Evolutionary conservation across 1,140 invertebrate species (phyloP), one percentile per base, ranked within the genome.

Genomic region (Leptopilina clavipes): DNA sequence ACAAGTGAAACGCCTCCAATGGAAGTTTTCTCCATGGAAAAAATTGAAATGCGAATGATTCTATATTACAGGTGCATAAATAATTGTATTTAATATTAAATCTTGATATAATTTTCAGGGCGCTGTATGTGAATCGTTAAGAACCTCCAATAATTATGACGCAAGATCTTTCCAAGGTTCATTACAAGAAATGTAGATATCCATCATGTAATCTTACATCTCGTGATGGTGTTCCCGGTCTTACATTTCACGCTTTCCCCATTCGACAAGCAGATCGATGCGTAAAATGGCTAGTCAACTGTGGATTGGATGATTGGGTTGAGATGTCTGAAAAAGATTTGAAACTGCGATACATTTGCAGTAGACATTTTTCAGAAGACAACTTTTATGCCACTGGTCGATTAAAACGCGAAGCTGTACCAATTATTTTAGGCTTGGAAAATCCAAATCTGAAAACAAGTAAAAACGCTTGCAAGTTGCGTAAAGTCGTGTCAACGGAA

Each of bases 361-460:
- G 56, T 7, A 59, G 56, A 14, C 56, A 59, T 59, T 59, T 59
- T 14, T 11, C 56, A 14, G 56, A 59, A 59, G 56, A 31, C 10
- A 59, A 59, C 56, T 59, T 59, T 59, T 59, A 59, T 22, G 56
- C 56, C 56, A 59, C 56, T 25, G 56, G 56, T 25, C 19, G 56
- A 59, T 25, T 59, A 59, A 59, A 59, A 59, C 56, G 56, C 8
- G 19, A 25, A 59, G 56, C 56, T 25, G 56, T 59, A 11, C 56
- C 56, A 6, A 59, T 59, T 14, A 59, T 59, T 5, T 25, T 59
- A 25, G 56, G 56, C 11, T 25, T 59, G 3, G 56, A 59, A 25
- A 59, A 22, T 12, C 18, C 19, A 0, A 59, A 10, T 59, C 12
- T 59, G 5, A 59, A 25, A 59, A 11, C 19, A 59, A 59, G 22